Evolutionary conservation across 2,797 vertebrate species (phyloP).

Genomic region (Brotula barbata): DNA sequence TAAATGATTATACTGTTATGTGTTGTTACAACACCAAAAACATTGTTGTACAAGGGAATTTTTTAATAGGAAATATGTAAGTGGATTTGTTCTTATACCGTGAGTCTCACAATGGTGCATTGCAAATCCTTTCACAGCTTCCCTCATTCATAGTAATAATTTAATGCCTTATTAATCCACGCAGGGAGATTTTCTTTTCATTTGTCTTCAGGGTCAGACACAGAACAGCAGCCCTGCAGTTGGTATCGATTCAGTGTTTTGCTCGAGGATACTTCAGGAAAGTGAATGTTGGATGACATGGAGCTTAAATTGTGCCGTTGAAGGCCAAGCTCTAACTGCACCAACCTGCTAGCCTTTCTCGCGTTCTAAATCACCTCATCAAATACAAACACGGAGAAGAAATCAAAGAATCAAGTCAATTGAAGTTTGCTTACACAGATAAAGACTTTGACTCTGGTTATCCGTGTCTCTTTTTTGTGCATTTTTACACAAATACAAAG

Average conservation of each 20-base stretch:
- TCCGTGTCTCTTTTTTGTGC: no score
- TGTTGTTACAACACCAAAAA: background rate
- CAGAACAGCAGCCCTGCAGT: conserved; percentile 10
- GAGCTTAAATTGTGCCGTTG: conserved; percentile 7
- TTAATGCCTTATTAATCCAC: conserved; percentile 2
- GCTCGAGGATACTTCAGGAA: conserved; percentile 12
- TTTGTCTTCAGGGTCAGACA: conserved; percentile 11
- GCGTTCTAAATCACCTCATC: no score
- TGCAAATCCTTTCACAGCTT: background rate
- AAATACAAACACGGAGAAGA: no score
- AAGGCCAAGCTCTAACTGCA: background rate
- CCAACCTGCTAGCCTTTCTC: background rate
- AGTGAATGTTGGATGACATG: conserved; percentile 6
- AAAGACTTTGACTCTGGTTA: no score
- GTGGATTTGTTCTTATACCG: conserved; percentile 6
- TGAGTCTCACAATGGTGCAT: background rate
- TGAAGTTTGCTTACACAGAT: no score
- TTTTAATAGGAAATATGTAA: conserved; percentile 11
- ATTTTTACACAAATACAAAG: no score
- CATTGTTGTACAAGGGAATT: background rate
- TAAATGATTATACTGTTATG: background rate
- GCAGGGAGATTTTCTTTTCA: background rate
- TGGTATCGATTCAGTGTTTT: conserved; percentile 14
- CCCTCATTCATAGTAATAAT: conserved; percentile 1
- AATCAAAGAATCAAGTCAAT: no score